Conservation (phyloP, 2,797 vertebrate genomes). For the Hemibagrus guttatus region DNA sequence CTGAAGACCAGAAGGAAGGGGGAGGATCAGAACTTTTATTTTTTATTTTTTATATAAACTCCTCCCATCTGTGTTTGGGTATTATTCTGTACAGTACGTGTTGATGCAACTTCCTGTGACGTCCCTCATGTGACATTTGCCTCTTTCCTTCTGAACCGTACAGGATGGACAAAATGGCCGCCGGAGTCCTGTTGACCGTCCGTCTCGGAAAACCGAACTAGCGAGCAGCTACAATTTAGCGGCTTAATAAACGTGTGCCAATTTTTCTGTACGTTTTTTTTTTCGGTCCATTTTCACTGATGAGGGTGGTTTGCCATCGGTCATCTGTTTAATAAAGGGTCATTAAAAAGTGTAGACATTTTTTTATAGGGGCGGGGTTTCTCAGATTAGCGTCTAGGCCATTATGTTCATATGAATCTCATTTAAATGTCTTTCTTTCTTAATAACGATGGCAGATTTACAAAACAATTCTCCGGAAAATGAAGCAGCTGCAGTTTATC, state of each 20-base stretch:
- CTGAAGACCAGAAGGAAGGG: neutral
- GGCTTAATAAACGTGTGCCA: neutral
- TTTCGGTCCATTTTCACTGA: neutral
- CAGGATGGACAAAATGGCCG: neutral
- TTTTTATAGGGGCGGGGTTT: neutral
- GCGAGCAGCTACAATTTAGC: too few relatives aligned
- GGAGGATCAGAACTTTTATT: neutral
- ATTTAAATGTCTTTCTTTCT: neutral
- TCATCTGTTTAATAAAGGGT: neutral
- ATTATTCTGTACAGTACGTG: neutral
- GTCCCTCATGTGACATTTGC: neutral
- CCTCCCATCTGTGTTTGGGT: neutral
- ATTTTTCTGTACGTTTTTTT: neutral
- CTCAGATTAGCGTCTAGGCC: neutral
- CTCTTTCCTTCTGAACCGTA: neutral
- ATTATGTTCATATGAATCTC: neutral
- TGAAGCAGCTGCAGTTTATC: neutral
- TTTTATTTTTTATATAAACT: neutral
- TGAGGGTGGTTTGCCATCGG: too few relatives aligned
- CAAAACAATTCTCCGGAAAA: neutral
- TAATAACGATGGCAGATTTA: neutral
- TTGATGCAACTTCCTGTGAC: neutral
- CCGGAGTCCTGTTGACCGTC: neutral
- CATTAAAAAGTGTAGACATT: neutral
- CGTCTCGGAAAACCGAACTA: neutral